These are phyloP conservation scores for Meiosimyza platycephala DNA, from an alignment of 2,888 invertebrate genomes.

Conservation along the genomic window DNA sequence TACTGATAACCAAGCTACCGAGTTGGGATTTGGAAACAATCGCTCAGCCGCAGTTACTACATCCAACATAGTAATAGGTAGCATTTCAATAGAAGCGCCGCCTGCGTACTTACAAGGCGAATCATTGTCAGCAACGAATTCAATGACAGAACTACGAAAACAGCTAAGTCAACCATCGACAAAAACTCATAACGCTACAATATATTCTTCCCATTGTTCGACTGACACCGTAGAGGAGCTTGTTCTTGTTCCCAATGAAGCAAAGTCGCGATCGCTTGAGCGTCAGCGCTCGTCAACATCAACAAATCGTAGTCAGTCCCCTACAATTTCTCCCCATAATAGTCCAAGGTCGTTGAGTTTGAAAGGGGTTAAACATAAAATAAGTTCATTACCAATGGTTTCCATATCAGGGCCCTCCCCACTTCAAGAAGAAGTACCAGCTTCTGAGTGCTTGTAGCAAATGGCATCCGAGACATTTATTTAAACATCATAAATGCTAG, in stretches of 20 bases:
- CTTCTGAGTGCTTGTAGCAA: constrained; percentile 66
- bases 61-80: constrained; percentile 63
- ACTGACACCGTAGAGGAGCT: constrained; percentile 60
- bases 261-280: constrained; percentile 57
- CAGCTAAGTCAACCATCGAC: neutral
- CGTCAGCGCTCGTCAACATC: constrained; percentile 61
- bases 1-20: constrained; percentile 47
- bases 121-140: constrained; percentile 36
- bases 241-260: constrained; percentile 53
- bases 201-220: constrained; percentile 54
- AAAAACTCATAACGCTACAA: neutral
- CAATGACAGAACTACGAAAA: constrained; percentile 47
- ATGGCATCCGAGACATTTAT: constrained; percentile 68
- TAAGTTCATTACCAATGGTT: constrained; percentile 74
- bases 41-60: constrained; percentile 61
- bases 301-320: constrained; percentile 47
- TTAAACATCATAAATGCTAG: constrained; percentile 53
- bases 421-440: constrained; percentile 73
- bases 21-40: constrained; percentile 37
- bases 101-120: constrained; percentile 63
- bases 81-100: constrained; percentile 65
- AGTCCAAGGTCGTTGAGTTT: constrained; percentile 58
- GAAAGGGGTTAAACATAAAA: constrained; percentile 42
- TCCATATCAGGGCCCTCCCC: constrained; percentile 85
- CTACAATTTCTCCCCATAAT: constrained; percentile 57